Evolutionary conservation across 2,888 invertebrate species (phyloP).

Genomic region (Bombyx huttoni): DNA sequence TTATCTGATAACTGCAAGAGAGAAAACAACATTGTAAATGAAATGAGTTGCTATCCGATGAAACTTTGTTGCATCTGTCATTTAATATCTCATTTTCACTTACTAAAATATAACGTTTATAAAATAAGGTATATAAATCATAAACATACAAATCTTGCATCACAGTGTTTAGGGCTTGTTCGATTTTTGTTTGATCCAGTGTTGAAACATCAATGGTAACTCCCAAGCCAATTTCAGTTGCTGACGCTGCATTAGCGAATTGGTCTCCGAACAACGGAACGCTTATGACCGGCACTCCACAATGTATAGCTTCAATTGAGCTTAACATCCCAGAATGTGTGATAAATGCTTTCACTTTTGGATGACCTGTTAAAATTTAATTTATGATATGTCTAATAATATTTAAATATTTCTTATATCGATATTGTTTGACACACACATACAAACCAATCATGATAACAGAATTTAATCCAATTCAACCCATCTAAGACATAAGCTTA

Average conservation of each 20-base stretch:
- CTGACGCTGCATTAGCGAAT: slow-evolving; percentile 49
- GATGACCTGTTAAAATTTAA: slow-evolving; percentile 40
- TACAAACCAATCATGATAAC: no score
- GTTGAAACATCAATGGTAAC: slow-evolving; percentile 33
- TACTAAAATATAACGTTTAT: no score
- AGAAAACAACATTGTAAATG: no score
- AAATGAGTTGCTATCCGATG: no score
- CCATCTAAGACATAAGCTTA: no score
- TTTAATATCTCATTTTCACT: no score
- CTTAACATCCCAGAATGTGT: slow-evolving; percentile 67
- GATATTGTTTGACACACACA: no score
- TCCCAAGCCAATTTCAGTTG: slow-evolving; percentile 52
- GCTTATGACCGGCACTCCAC: slow-evolving; percentile 41
- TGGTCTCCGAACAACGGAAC: slow-evolving; percentile 72
- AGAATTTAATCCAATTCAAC: no score
- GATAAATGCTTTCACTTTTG: slow-evolving; percentile 61
- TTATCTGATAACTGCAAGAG: no score
- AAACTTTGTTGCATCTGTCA: no score
- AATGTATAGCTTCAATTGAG: slow-evolving; percentile 58
- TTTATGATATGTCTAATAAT: no score
- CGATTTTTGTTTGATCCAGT: slow-evolving; percentile 8
- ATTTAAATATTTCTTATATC: no score
- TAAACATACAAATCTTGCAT: slow-evolving; percentile 15
- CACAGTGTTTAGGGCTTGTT: slow-evolving; percentile 11
- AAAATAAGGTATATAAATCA: neutral